Conservation (phyloP, 2,888 invertebrate genomes). For the Cerastis rubricosa region DNA sequence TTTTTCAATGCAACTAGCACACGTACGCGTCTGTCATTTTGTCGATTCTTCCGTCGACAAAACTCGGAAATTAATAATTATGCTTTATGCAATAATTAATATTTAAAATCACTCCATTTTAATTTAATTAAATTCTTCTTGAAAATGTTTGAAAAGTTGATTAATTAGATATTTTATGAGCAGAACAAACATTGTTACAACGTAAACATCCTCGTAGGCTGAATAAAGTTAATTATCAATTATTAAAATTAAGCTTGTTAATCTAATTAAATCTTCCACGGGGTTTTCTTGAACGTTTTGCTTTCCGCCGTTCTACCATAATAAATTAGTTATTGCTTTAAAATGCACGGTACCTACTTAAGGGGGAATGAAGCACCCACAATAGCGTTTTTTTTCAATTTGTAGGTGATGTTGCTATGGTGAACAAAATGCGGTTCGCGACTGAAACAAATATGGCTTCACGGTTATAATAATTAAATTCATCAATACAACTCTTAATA, state of each 20-base stretch:
- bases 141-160: not conserved
- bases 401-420: too few relatives aligned
- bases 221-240: constrained; percentile 30
- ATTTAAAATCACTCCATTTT: constrained; percentile 21
- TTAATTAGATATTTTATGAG: constrained; percentile 11
- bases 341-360: not conserved
- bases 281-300: not conserved
- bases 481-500: too few relatives aligned
- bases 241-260: constrained; percentile 13
- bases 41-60: too few relatives aligned
- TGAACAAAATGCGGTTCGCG: too few relatives aligned
- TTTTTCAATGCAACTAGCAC: too few relatives aligned
- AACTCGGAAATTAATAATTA: too few relatives aligned
- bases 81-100: not conserved
- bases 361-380: too few relatives aligned
- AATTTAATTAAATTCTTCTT: constrained; percentile 12
- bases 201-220: constrained; percentile 12
- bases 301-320: not conserved
- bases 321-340: not conserved
- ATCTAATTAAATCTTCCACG: constrained; percentile 20
- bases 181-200: constrained; percentile 29
- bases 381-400: too few relatives aligned
- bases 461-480: too few relatives aligned
- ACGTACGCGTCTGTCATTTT: too few relatives aligned
- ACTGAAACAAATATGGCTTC: too few relatives aligned